Conservation (phyloP, 2,113 vertebrate genomes). For the Zootoca vivipara region DNA sequence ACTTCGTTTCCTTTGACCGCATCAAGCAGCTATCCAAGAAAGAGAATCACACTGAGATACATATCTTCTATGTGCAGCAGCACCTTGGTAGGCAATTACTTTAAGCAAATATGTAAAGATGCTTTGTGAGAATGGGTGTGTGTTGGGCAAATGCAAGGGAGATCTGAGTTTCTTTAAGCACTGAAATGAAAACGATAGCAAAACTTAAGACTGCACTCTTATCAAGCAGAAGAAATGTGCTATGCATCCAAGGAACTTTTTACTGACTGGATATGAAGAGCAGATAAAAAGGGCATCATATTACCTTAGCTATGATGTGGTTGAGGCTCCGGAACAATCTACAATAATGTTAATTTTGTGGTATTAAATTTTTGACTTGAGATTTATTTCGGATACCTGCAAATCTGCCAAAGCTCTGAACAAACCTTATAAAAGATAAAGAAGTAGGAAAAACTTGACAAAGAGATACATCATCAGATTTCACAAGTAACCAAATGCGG, state of each 20-base stretch:
- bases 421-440: not conserved
- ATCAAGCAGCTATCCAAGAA: not conserved
- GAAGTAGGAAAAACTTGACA: not conserved
- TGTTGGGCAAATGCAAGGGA: not conserved
- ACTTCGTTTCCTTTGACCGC: not conserved
- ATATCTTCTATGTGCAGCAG: not conserved
- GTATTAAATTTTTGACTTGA: not conserved
- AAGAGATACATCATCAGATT: constrained; percentile 1
- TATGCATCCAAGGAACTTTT: not conserved
- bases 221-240: too few species aligned
- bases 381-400: not conserved
- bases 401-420: not conserved
- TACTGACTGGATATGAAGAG: not conserved
- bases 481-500: constrained; percentile 15
- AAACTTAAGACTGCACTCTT: not conserved
- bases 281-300: not conserved
- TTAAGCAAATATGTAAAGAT: not conserved
- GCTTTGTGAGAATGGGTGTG: not conserved
- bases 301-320: not conserved
- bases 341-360: not conserved
- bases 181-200: not conserved
- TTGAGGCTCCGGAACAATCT: not conserved
- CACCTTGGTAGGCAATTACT: not conserved
- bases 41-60: not conserved
- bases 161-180: not conserved